Evolutionary conservation across 1,140 invertebrate species (phyloP).

Genomic region (Gryon sp.): DNA sequence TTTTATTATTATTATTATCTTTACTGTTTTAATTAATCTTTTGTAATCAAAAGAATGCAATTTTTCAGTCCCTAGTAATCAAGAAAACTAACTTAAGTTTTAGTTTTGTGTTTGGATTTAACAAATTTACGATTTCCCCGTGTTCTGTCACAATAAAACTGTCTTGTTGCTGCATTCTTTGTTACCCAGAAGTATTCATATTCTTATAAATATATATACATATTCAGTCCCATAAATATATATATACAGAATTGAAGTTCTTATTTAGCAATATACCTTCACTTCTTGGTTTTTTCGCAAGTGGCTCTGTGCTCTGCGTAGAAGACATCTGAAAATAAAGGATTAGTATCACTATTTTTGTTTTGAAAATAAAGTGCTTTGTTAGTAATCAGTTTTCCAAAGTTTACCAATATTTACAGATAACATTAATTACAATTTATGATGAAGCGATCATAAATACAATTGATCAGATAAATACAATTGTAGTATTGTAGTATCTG

Average conservation of each 20-base stretch:
- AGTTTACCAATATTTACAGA: too few relatives aligned
- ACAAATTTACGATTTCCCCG: slow-evolving; percentile 49
- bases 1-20: slow-evolving; percentile 44
- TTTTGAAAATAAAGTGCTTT: slow-evolving; percentile 4
- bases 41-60: slow-evolving; percentile 49
- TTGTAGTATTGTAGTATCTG: too few relatives aligned
- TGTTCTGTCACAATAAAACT: slow-evolving; percentile 66
- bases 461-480: too few relatives aligned
- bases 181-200: slow-evolving; percentile 65
- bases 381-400: too few relatives aligned
- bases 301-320: slow-evolving; percentile 67
- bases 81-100: slow-evolving; percentile 67
- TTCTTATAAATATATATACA: slow-evolving; percentile 39
- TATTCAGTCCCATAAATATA: slow-evolving; percentile 52
- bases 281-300: slow-evolving; percentile 70
- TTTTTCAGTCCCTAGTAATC: slow-evolving; percentile 58
- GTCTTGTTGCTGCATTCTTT: slow-evolving; percentile 69
- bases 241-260: slow-evolving; percentile 49
- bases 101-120: slow-evolving; percentile 65
- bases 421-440: too few relatives aligned
- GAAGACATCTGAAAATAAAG: slow-evolving; percentile 56
- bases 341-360: neutral
- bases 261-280: slow-evolving; percentile 77
- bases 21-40: slow-evolving; percentile 7
- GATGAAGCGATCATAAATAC: too few relatives aligned